Evolutionary conservation across 2,888 invertebrate species (phyloP), one percentile per base, ranked within the genome.

Genomic region (Agrotis exclamationis): DNA sequence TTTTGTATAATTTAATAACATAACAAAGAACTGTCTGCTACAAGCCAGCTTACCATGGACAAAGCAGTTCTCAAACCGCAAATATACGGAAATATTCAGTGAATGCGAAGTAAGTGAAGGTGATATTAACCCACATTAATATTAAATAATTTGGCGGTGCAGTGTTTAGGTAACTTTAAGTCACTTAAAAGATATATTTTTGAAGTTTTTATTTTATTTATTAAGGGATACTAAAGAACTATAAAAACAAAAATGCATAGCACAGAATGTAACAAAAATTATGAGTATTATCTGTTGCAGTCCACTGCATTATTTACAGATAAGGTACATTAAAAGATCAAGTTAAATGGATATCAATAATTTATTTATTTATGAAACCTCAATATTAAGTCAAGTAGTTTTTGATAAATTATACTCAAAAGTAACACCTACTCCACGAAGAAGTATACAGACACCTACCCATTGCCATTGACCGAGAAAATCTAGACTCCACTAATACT

Each of bases 21-120:
- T 54, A 56, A 79, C 79, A 80, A 79, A 72, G 80, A 71, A 48
- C 57, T 48, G 62, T 48, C 67, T 56, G 50, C 65, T 54, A 64
- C 44, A 70, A 48, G 33, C 14, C 65, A 22, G 51, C 22, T 76
- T 67, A 76, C 76, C 79, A 57, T 75, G 53, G 67, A 72, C 54
- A 72, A 76, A 56, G 63, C n/a, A 22, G 47, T 76, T 80, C 56
- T 59, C 54, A 53, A 62, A 33, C 62, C 39, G 44, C 16, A 48
- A 45, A 58, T 45, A 18, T 54, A 68, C 60, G 44, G 54, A 54
- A 39, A 47, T 11, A 0, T 9, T 1, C 20, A 59, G 16, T 53
- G 44, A 60, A 53, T 16, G 63, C 24, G 47, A 60, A 13, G 39
- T 64, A 9, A 79, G 16, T 44, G 13, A 28, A 45, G 9, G 60